Base-by-base conservation (phyloP, 2,113 vertebrate genomes). In the Python bivittatus region DNA sequence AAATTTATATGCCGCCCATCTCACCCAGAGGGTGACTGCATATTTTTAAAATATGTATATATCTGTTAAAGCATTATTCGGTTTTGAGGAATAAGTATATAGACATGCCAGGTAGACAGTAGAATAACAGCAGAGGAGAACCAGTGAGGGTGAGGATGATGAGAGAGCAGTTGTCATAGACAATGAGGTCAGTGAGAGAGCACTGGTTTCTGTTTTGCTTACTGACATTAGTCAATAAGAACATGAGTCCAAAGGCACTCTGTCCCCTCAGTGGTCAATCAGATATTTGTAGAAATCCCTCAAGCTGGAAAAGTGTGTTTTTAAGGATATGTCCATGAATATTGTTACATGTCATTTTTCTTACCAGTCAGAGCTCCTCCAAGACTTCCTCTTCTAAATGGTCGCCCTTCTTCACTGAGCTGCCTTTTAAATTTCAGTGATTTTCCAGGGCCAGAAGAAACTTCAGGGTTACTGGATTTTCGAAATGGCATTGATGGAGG, bases 391-490 rank as follows among this genome's bases (percentile, higher is more conserved):
- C 99, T 97, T n/a, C 99, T 97, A 53, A 99, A 92, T 68, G 98
- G 96, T 92, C 95, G 98, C 10, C 98, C 98, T 91, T 99, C 99
- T 56, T 99, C 99, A 85, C 98, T 98, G 90, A 99, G 97, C 84
- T 99, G 98, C 1, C 97, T 98, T 93, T 98, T 98, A 83, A 98
- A 98, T 94, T 98, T 99, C 54, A 98, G 95, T 0, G 98, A 97
- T 27, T 98, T 98, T 48, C 97, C 97, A 53, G 97, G 95, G 56
- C 97, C 97, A 20, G 93, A 95, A 91, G 96, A 97, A 58, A 98
- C 94, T 89, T 99, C 99, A 1, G 98, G 99, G 96, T 98, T 99
- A 96, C 99, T 99, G 95, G 96, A 98, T 97, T 99, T 99, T 94
- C 97, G 97, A 93, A 98, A 98, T 33, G 96, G 97, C 96, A 98